Conservation (phyloP, 2,888 invertebrate species). For the Agonopterix subpropinquella region DNA sequence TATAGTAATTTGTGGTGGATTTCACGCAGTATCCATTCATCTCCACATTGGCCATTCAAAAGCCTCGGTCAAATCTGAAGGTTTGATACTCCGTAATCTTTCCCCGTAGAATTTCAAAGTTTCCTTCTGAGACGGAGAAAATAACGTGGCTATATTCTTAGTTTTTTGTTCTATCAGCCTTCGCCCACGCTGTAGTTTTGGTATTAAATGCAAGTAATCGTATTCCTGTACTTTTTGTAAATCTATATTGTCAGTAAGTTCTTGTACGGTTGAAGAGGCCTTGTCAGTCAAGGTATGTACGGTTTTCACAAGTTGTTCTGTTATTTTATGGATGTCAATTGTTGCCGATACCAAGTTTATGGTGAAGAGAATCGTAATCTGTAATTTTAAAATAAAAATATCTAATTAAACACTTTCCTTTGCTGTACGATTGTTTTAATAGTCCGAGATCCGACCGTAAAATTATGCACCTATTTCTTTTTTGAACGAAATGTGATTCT, state of each 20-base stretch:
- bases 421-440: neutral
- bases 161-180: neutral
- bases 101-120: constrained; percentile 1
- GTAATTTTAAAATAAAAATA: constrained; percentile 14
- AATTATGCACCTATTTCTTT: too few relatives aligned
- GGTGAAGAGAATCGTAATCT: constrained; percentile 40
- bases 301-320: constrained; percentile 29
- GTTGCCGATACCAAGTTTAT: constrained; percentile 38
- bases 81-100: neutral
- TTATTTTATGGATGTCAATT: constrained; percentile 39
- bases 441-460: too few relatives aligned
- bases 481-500: too few relatives aligned
- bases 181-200: constrained; percentile 13
- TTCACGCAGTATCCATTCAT: neutral
- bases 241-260: constrained; percentile 35
- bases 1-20: too few relatives aligned
- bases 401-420: neutral
- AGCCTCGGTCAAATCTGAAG: neutral
- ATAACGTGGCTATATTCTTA: neutral
- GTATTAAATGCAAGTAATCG: constrained; percentile 35
- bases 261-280: constrained; percentile 23
- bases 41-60: neutral
- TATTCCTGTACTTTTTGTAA: constrained; percentile 28
- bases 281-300: constrained; percentile 26
- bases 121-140: neutral